A percentile compares a stretch with the other conserved stretches of the same genome.
Evolutionary conservation across 2,113 vertebrate genomes (phyloP).

Genomic region (Lamprologus ornatipinnis): DNA sequence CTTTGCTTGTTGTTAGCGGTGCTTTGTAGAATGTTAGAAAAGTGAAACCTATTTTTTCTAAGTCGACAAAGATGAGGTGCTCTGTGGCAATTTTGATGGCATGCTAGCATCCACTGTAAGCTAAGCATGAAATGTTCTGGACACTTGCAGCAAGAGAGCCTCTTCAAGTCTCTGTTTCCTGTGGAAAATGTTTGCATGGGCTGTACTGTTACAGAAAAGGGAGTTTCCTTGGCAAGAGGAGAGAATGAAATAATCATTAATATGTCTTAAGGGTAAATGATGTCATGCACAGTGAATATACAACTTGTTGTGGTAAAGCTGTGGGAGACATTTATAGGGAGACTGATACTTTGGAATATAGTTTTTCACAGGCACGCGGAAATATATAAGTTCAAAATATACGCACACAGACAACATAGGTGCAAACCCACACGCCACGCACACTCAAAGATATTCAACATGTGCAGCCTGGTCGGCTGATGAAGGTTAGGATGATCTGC

Average conservation of each 20-base stretch:
- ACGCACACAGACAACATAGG: neutral
- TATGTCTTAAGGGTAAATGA: slow-evolving; percentile 55
- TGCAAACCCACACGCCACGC: neutral
- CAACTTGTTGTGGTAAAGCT: neutral
- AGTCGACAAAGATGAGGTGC: neutral
- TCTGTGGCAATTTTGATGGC: neutral
- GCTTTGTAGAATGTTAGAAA: neutral
- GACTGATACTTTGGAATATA: slow-evolving; percentile 12
- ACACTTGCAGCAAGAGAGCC: neutral
- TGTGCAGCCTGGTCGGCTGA: neutral
- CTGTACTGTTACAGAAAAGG: slow-evolving; percentile 10
- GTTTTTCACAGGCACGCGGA: slow-evolving; percentile 13
- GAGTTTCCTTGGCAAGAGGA: slow-evolving; percentile 31
- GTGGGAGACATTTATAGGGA: neutral
- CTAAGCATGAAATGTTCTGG: neutral
- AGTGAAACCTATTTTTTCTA: neutral
- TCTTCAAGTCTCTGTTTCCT: slow-evolving; percentile 10
- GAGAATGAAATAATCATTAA: slow-evolving; percentile 49
- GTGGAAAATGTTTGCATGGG: slow-evolving; percentile 39
- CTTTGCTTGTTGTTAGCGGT: slow-evolving; percentile 3
- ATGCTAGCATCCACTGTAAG: neutral
- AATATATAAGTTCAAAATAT: neutral
- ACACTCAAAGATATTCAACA: neutral
- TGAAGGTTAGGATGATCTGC: slow-evolving; percentile 56
- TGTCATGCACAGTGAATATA: slow-evolving; percentile 43